These are phyloP conservation scores for Aporophyla lueneburgensis DNA, from an alignment of 2,888 invertebrate species.

Conservation along the genomic window DNA sequence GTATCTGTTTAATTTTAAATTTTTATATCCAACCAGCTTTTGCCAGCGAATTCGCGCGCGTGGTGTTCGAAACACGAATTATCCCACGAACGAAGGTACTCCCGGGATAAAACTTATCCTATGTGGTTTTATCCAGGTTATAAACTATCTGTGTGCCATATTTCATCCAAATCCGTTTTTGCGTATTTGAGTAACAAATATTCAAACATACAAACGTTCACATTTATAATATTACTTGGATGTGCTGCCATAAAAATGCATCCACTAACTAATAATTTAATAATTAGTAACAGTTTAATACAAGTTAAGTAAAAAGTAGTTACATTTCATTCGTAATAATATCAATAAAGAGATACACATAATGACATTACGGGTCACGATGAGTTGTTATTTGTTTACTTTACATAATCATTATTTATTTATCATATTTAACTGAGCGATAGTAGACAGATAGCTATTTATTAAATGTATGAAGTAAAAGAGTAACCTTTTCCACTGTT, in stretches of 20 bases:
- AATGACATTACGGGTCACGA: conserved; percentile 51
- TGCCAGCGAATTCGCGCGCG: too few species aligned
- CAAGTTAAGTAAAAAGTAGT: conserved; percentile 13
- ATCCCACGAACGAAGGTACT: too few species aligned
- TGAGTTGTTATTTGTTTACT: conserved; percentile 40
- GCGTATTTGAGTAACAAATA: too few species aligned
- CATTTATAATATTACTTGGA: too few species aligned
- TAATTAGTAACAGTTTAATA: neutral
- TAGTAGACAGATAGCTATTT: conserved; percentile 9
- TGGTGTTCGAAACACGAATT: too few species aligned
- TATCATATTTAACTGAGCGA: conserved; percentile 39
- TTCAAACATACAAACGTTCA: too few species aligned
- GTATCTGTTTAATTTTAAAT: too few species aligned
- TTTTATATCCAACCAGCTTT: too few species aligned
- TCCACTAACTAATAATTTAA: neutral
- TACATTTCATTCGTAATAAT: conserved; percentile 32
- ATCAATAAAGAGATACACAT: conserved; percentile 30
- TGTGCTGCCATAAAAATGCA: neutral
- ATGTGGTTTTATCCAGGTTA: too few species aligned
- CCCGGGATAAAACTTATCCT: too few species aligned
- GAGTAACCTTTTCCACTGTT: conserved; percentile 47
- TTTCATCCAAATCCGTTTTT: too few species aligned
- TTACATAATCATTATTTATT: conserved; percentile 30
- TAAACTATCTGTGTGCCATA: too few species aligned
- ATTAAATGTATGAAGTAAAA: conserved; percentile 1